Conservation (phyloP, 2,113 vertebrate genomes). For the Telmatochromis sp. region DNA sequence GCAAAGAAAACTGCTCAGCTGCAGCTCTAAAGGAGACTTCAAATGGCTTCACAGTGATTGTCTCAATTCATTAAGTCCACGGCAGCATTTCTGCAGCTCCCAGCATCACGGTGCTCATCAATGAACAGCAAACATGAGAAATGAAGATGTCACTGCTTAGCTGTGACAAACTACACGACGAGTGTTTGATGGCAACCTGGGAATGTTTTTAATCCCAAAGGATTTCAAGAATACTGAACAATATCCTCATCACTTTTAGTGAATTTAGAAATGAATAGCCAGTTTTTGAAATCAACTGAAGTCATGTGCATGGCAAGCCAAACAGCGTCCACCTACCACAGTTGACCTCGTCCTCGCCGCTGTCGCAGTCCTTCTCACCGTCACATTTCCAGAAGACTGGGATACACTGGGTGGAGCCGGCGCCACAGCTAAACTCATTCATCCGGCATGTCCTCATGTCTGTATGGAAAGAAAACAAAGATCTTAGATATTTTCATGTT, state of each 20-base stretch:
- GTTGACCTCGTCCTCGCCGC: constrained; percentile 87
- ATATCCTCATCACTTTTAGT: not conserved
- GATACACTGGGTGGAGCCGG: constrained; percentile 86
- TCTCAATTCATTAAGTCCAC: not conserved
- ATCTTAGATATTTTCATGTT: not conserved
- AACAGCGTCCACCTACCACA: constrained; percentile 79
- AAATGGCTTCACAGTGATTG: not conserved
- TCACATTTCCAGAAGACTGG: constrained; percentile 94
- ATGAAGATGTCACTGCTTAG: not conserved
- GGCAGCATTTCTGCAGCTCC: not conserved
- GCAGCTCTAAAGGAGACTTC: not conserved
- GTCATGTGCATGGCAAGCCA: not conserved
- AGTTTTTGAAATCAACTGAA: not conserved
- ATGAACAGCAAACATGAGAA: not conserved
- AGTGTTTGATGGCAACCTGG: not conserved
- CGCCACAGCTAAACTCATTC: constrained; percentile 91
- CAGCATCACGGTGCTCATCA: not conserved
- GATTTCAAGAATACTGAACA: not conserved
- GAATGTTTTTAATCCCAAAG: not conserved
- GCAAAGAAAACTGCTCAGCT: not conserved
- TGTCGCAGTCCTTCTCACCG: constrained; percentile 92
- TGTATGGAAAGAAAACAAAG: constrained; percentile 40
- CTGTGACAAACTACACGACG: not conserved
- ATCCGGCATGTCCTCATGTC: constrained; percentile 87
- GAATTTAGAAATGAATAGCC: not conserved